phyloP scores from a whole-genome alignment of 2,113 vertebrate genomes.

The Columba janthina region DNA sequence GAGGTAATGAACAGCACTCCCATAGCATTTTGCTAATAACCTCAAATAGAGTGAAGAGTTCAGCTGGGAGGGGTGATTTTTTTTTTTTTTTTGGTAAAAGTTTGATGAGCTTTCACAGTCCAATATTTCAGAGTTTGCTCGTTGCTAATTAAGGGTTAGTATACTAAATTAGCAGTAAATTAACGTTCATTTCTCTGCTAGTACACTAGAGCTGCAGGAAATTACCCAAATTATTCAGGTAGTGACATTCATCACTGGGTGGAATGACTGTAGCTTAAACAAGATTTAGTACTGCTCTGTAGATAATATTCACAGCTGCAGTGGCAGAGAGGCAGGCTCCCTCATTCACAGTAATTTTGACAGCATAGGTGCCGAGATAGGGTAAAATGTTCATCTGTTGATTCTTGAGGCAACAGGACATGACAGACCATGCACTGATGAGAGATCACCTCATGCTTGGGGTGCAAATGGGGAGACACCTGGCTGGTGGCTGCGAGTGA shows the following conservation, averaged over 20 bases:
- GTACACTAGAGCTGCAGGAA: conserved; percentile 67
- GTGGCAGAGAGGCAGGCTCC: not conserved
- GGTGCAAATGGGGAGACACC: conserved; percentile 3
- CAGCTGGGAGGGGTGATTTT: conserved; percentile 28
- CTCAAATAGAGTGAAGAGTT: conserved; percentile 53
- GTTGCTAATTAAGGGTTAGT: conserved; percentile 73
- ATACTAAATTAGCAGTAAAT: conserved; percentile 77
- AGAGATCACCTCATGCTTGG: not conserved
- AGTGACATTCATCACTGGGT: conserved; percentile 66
- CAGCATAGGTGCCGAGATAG: not conserved
- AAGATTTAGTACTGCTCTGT: conserved; percentile 58
- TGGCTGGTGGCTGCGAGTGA: conserved; percentile 12
- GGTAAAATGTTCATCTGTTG: conserved; percentile 31
- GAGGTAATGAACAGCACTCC: conserved; percentile 56
- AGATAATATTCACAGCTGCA: conserved; percentile 45
- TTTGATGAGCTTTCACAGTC: conserved; percentile 73
- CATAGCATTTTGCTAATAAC: conserved; percentile 56
- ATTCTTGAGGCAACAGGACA: not conserved
- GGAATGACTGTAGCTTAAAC: conserved; percentile 64
- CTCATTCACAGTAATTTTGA: conserved; percentile 32
- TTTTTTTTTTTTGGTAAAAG: conserved; percentile 28
- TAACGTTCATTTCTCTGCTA: conserved; percentile 72
- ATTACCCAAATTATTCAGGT: conserved; percentile 76
- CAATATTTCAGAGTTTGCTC: conserved; percentile 53
- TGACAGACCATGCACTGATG: not conserved